Base-by-base conservation (phyloP, 2,888 invertebrate species). In the Drosophila mimica region DNA sequence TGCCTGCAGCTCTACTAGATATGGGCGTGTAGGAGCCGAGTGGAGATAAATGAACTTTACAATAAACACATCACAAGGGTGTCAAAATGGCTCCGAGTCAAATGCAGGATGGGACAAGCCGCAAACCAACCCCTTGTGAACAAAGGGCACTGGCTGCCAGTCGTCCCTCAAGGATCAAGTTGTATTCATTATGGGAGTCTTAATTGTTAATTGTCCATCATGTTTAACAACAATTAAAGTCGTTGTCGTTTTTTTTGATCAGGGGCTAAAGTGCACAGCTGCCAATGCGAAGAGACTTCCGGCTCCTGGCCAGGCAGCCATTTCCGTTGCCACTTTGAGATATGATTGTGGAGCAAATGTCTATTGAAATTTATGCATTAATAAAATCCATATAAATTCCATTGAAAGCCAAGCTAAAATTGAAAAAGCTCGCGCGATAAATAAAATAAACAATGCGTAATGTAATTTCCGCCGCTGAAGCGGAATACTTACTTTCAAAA, bases 1-100 rank as follows among this genome's bases (percentile, higher is more conserved):
- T 43, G 54, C 76, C 74, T 54, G 36, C 31, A 65, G 71, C 25
- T 11, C 28, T 34, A 64, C 73, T 58, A 73, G 73, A 57, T 73
- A 79, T 65, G 76, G 83, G 87, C 83, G 87, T 86, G 73, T 67
- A 17, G 49, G 56, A 28, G 20, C 57, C 28, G 40, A 11, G 25
- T 68, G 61, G 57, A 74, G 70, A 81, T 87, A 82, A 87, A 77
- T 74, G 74, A 73, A 72, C 53, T 82, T 74, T 43, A 65, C 69
- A 73, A 88, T 88, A 79, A 83, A 89, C 82, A 73, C 75, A 76
- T 77, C 77, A 72, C 46, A 48, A 60, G 70, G 71, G 86, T 79
- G 88, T 81, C 76, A 87, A 85, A 89, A 88, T 85, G 88, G 89
- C 84, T 79, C 31, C 60, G 68, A 70, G 78, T 70, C 25, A 62